phyloP scores from a whole-genome alignment of 2,113 vertebrate genomes.

The Leucosticte australis region DNA sequence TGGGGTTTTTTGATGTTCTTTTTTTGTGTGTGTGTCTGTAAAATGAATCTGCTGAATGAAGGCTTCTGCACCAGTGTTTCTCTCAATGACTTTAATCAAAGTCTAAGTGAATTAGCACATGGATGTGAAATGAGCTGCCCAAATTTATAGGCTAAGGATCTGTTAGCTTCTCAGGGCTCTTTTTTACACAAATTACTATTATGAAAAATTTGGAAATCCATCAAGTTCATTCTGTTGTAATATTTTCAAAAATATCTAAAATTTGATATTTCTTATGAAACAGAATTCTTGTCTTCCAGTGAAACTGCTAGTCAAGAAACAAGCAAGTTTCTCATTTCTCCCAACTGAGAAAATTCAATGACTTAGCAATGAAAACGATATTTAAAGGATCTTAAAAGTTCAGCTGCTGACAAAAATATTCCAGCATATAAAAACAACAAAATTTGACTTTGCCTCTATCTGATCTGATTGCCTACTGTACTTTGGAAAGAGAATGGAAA shows the following conservation, averaged over 20 bases:
- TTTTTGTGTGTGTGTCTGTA: background rate
- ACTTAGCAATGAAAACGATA: background rate
- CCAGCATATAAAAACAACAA: background rate
- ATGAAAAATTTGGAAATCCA: background rate
- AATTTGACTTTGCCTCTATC: background rate
- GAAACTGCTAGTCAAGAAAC: background rate
- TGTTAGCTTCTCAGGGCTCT: background rate
- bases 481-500: background rate
- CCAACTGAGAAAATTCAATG: background rate
- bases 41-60: background rate
- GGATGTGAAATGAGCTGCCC: background rate
- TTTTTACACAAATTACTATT: background rate
- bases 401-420: background rate
- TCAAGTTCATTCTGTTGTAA: background rate
- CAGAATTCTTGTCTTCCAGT: background rate
- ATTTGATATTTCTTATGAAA: background rate
- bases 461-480: background rate
- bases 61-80: background rate
- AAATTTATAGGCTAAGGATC: background rate
- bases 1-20: accelerated
- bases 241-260: background rate
- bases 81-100: background rate
- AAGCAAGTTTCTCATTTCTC: background rate
- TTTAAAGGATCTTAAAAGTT: background rate
- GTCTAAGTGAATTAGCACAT: background rate